Conservation (phyloP, 2,888 invertebrate genomes). For the Atherix ibis region DNA sequence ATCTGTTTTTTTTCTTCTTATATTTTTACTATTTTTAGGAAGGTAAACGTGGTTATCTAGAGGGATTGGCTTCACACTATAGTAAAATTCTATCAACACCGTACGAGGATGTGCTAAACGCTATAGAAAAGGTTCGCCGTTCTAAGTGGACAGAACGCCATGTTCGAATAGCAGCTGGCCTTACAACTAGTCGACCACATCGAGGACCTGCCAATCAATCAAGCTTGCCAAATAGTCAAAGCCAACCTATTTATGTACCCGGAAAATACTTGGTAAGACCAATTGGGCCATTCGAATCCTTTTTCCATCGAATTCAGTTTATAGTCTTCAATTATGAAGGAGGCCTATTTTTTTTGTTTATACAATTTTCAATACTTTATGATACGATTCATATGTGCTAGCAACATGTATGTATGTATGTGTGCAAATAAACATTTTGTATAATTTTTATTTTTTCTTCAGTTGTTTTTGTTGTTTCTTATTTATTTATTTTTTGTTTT, state of each 20-base stretch:
- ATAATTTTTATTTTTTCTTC: too few species aligned
- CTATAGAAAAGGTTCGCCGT: conserved; percentile 66
- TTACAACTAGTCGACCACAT: conserved; percentile 24
- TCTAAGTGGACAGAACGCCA: conserved; percentile 36
- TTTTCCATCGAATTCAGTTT: too few species aligned
- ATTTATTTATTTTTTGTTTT: too few species aligned
- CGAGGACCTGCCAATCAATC: conserved; percentile 31
- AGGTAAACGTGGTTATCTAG: conserved; percentile 72
- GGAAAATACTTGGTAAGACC: conserved; percentile 77
- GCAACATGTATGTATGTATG: too few species aligned
- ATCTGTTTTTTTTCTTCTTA: too few species aligned
- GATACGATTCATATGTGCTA: too few species aligned
- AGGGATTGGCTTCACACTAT: conserved; percentile 71
- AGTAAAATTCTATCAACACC: conserved; percentile 77
- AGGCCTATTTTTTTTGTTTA: too few species aligned
- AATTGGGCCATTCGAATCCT: not conserved
- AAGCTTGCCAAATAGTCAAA: conserved; percentile 59
- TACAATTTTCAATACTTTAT: too few species aligned
- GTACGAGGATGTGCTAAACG: conserved; percentile 73
- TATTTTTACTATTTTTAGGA: too few species aligned
- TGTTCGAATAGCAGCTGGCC: conserved; percentile 29
- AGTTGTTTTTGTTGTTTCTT: too few species aligned
- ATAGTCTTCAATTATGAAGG: too few species aligned
- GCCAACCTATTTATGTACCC: conserved; percentile 77
- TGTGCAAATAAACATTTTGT: too few species aligned